Conservation (phyloP, 2,113 vertebrate genomes). For the Penelope pileata region DNA sequence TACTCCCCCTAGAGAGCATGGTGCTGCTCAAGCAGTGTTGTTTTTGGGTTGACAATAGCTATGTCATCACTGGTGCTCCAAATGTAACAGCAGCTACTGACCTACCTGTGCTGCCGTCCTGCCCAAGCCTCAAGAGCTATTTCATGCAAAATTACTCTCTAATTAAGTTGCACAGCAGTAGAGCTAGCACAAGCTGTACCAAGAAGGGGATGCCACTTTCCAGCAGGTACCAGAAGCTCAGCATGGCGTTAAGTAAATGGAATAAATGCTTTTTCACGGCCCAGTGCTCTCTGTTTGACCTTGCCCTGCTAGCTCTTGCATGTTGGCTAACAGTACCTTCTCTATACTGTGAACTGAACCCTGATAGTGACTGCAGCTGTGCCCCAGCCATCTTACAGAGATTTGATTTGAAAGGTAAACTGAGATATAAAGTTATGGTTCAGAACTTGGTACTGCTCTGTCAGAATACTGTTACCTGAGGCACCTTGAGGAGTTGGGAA, state of each 20-base stretch:
- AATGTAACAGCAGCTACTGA: neutral
- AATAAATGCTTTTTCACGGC: constrained; percentile 45
- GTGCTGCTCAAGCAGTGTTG: neutral
- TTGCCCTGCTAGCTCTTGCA: neutral
- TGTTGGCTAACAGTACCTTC: neutral
- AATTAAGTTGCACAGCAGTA: constrained; percentile 58
- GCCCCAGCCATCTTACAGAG: neutral
- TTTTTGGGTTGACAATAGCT: neutral
- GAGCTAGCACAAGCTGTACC: constrained; percentile 28
- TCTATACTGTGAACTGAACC: neutral
- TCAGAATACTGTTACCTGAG: neutral
- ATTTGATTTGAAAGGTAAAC: neutral
- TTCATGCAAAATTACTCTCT: constrained; percentile 60
- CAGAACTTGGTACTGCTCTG: neutral
- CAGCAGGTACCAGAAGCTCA: constrained; percentile 37
- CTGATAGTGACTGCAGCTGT: neutral
- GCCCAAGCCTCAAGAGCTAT: neutral
- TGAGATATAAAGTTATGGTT: neutral
- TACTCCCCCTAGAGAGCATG: neutral
- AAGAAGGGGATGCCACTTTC: constrained; percentile 27
- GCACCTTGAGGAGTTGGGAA: neutral
- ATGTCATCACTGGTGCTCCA: neutral
- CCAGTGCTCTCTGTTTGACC: constrained; percentile 20
- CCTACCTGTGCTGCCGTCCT: constrained; percentile 17
- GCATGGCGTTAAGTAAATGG: neutral